These are phyloP conservation scores for Leucophora obtusa DNA, from an alignment of 2,888 invertebrate genomes.

Conservation along the genomic window DNA sequence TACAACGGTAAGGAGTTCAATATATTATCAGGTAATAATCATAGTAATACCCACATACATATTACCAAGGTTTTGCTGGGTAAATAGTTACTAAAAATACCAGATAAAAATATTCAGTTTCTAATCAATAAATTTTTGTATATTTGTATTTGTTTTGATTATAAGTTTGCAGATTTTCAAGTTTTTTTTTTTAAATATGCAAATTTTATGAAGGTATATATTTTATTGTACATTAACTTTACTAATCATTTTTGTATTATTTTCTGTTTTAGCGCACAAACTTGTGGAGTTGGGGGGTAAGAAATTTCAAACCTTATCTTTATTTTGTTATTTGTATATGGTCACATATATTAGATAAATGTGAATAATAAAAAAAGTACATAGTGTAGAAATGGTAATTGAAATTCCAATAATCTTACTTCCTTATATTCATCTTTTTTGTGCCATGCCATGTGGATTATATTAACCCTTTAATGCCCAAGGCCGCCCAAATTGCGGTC, in stretches of 20 bases:
- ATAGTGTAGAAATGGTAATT: no score
- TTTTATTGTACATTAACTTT: neutral
- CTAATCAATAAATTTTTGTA: conserved; percentile 40
- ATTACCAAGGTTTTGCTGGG: no score
- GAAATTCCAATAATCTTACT: no score
- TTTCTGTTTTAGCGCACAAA: conserved; percentile 11
- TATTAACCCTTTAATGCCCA: no score
- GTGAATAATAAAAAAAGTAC: no score
- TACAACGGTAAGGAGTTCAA: no score
- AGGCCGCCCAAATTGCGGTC: no score
- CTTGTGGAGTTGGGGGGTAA: neutral
- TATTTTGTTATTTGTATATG: neutral
- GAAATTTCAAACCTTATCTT: neutral
- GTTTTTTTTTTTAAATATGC: conserved; percentile 14
- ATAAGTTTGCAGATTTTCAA: conserved; percentile 17
- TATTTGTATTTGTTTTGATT: conserved; percentile 18
- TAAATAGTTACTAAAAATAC: conserved; percentile 20
- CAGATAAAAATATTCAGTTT: conserved; percentile 26
- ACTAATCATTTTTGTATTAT: conserved; percentile 21
- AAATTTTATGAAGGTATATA: conserved; percentile 19
- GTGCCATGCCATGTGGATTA: no score
- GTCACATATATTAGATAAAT: no score
- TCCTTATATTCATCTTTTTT: no score
- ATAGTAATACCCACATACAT: no score
- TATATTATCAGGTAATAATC: no score